Evolutionary conservation across 2,113 vertebrate genomes (phyloP).

Genomic region (Nanorana parkeri): DNA sequence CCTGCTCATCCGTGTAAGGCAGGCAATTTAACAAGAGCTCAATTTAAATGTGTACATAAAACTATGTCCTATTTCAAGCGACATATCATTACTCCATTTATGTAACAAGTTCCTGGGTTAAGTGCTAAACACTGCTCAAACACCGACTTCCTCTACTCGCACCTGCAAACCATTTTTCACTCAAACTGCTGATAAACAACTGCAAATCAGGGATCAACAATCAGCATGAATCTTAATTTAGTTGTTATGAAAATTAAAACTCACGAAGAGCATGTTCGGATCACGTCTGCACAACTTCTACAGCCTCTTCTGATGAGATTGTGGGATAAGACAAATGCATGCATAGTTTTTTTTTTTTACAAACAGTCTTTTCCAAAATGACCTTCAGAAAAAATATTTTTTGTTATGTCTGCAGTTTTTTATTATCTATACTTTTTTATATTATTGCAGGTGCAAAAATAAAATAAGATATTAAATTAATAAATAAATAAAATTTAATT

Average conservation of each 20-base stretch:
- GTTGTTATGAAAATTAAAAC: constrained; percentile 45
- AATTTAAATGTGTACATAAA: constrained; percentile 2
- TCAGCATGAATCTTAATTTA: constrained; percentile 47
- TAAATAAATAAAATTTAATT: too few species aligned
- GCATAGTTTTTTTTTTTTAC: not conserved
- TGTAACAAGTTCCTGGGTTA: constrained; percentile 19
- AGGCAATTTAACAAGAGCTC: not conserved
- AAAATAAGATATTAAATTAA: too few species aligned
- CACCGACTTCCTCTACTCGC: constrained; percentile 4
- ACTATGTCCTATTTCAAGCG: not conserved
- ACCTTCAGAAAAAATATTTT: too few species aligned
- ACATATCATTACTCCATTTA: not conserved
- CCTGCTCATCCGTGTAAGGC: not conserved
- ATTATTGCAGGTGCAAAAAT: too few species aligned
- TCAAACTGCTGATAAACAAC: constrained; percentile 51
- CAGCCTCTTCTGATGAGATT: not conserved
- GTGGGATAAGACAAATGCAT: not conserved
- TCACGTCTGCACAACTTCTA: not conserved
- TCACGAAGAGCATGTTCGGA: not conserved
- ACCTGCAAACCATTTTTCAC: constrained; percentile 53
- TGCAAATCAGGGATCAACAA: constrained; percentile 40
- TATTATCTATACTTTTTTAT: too few species aligned
- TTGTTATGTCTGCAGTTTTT: too few species aligned
- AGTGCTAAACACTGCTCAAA: constrained; percentile 15
- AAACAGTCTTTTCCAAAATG: too few species aligned